Conservation (phyloP, 2,888 invertebrate genomes). For the Noctua janthe region DNA sequence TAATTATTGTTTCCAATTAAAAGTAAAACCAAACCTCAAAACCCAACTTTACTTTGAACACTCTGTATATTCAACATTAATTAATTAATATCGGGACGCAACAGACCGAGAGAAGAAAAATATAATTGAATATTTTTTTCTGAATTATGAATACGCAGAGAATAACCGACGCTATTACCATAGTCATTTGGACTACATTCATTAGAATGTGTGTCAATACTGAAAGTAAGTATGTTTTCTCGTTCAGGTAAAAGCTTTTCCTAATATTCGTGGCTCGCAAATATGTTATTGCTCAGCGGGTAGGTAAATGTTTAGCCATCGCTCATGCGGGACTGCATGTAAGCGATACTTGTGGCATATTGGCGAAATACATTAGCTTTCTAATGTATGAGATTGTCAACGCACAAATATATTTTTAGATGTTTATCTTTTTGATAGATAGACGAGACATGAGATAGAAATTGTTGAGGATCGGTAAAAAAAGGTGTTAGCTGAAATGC, state of each 20-base stretch:
- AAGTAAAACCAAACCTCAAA: slow-evolving; percentile 34
- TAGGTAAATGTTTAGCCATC: slow-evolving; percentile 65
- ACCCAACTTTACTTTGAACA: slow-evolving; percentile 22
- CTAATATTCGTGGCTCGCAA: slow-evolving; percentile 75
- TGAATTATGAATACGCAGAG: slow-evolving; percentile 33
- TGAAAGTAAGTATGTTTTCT: slow-evolving; percentile 68
- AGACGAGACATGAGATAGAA: no score
- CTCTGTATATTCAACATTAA: slow-evolving; percentile 50
- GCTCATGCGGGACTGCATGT: slow-evolving; percentile 55
- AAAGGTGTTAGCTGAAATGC: no score
- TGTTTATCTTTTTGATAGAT: neutral
- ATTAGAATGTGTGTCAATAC: slow-evolving; percentile 72
- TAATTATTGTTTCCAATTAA: slow-evolving; percentile 39
- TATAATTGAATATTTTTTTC: slow-evolving; percentile 51
- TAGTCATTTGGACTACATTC: slow-evolving; percentile 64
- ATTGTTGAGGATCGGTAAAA: neutral
- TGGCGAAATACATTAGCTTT: slow-evolving; percentile 54
- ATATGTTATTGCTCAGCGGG: slow-evolving; percentile 71
- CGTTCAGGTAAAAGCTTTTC: slow-evolving; percentile 80
- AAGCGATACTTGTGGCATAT: slow-evolving; percentile 54
- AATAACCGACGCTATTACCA: slow-evolving; percentile 61
- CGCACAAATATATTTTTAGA: slow-evolving; percentile 24
- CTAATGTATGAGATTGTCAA: slow-evolving; percentile 37
- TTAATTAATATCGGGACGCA: slow-evolving; percentile 53
- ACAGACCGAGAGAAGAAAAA: slow-evolving; percentile 11